phyloP scores from a whole-genome alignment of 2,797 vertebrate genomes.

The Rhabdophis nuchalis region DNA sequence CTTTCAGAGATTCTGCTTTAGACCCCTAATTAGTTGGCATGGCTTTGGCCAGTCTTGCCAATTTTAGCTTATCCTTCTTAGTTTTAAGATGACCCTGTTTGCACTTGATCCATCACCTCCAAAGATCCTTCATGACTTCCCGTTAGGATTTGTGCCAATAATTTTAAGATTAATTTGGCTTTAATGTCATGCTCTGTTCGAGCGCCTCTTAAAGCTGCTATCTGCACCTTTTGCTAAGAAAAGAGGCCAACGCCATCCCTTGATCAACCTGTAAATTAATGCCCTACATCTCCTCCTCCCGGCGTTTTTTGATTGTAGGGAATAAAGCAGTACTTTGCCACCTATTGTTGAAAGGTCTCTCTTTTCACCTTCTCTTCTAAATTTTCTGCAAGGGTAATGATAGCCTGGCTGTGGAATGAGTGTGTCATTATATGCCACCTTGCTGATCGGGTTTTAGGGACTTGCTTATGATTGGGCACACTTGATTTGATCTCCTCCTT shows the following conservation, averaged over 20 bases:
- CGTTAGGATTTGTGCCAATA: constrained; percentile 33
- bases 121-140: constrained; percentile 41
- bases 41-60: constrained; percentile 56
- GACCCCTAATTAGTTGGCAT: constrained; percentile 59
- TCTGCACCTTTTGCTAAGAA: constrained; percentile 9
- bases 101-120: constrained; percentile 38
- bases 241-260: not conserved
- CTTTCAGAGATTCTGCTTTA: constrained; percentile 40
- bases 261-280: constrained; percentile 29
- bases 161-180: constrained; percentile 6
- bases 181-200: constrained; percentile 14
- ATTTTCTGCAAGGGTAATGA: constrained; percentile 19
- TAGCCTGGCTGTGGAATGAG: constrained; percentile 3
- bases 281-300: not conserved
- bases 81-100: constrained; percentile 48
- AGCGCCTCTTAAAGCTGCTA: constrained; percentile 10
- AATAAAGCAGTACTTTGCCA: not conserved
- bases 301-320: not conserved
- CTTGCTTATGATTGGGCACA: not conserved
- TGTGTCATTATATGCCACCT: constrained; percentile 33
- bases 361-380: constrained; percentile 34
- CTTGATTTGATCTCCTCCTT: not conserved
- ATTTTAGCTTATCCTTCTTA: constrained; percentile 55
- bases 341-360: constrained; percentile 2
- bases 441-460: not conserved